Percentiles rank a stretch among this genome's conserved stretches.
Conservation (phyloP, 2,797 vertebrate species). For the Acanthiza pusilla region DNA sequence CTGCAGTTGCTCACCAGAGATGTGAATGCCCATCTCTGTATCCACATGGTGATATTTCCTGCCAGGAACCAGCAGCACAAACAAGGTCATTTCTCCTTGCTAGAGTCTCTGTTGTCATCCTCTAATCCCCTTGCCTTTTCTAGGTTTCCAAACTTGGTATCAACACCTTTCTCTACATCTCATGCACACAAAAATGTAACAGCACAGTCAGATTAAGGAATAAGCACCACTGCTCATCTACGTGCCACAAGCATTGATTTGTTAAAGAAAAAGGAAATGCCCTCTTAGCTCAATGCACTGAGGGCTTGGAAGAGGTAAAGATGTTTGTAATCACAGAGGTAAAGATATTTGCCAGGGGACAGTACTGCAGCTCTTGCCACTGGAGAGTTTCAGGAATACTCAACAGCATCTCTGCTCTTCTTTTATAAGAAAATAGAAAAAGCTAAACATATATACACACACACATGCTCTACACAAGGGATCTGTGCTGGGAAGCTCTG, state of each 20-base stretch:
- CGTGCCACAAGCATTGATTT: not conserved
- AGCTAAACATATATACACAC: fast-evolving
- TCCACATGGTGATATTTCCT: not conserved
- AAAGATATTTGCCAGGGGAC: not conserved
- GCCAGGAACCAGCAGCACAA: not conserved
- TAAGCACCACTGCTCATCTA: not conserved
- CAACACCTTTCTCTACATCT: not conserved
- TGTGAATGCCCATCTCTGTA: not conserved
- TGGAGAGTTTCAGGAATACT: not conserved
- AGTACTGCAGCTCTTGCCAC: not conserved
- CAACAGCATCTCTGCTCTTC: not conserved
- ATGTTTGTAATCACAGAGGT: not conserved
- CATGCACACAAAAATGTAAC: not conserved
- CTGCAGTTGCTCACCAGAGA: not conserved
- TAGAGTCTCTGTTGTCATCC: not conserved
- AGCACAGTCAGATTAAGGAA: not conserved
- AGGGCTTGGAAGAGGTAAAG: not conserved
- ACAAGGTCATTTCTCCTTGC: not conserved
- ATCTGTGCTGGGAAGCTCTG: not conserved
- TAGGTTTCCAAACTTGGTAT: not conserved
- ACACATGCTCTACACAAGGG: fast-evolving
- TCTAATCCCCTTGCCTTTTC: not conserved
- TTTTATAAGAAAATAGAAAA: not conserved
- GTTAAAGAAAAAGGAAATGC: not conserved
- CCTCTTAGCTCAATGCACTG: not conserved